Base-by-base conservation (phyloP, 2,113 vertebrate genomes). In the Pteronura brasiliensis region DNA sequence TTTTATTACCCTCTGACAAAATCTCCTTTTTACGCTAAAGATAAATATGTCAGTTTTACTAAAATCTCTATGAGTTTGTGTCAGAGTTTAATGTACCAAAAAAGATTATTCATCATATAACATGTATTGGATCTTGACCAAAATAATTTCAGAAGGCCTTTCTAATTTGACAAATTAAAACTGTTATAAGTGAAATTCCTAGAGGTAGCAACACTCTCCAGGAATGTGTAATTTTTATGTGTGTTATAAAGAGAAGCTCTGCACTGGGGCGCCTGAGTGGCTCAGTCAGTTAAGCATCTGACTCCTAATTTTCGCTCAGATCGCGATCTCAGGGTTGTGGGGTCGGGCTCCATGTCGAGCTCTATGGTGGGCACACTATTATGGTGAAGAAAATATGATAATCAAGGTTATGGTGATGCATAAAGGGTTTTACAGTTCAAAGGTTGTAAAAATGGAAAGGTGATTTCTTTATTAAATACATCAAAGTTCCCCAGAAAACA, bases 381-480 rank as follows among this genome's bases (percentile, higher is more conserved):
- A 1, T 83, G 29, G 10, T 69, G 31, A 90, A 84, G 7, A 25
- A 31, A 74, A 84, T 63, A 17, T 77, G 39, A 57, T 89, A 72
- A 55, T 79, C 17, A 59, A 34, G 61, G n/a, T 74, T 74, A 49
- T n/a, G 29, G 6, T 74, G 29, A 81, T 42, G 36, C 7, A 59
- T 34, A 34, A 72, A 80, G 13, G 4, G 3, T 18, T 69, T 79
- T 81, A 34, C 0, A 61, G 11, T 80, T 69, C 47, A 94, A 80
- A 72, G 9, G 11, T 20, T 86, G 27, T 95, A 67, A 86, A 88
- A 72, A 77, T 82, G 6, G 25, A 34, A 83, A 69, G 71, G 12
- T 85, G n/a, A 74, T 81, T 95, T 87, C 18, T 83, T 4, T 94
- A 42, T 85, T 71, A 96, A 95, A 92, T 72, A 44, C 4, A 67